A percentile compares a stretch with the other conserved stretches of the same genome.
Conservation (phyloP, 2,888 invertebrate species). For the Andrena praecox region DNA sequence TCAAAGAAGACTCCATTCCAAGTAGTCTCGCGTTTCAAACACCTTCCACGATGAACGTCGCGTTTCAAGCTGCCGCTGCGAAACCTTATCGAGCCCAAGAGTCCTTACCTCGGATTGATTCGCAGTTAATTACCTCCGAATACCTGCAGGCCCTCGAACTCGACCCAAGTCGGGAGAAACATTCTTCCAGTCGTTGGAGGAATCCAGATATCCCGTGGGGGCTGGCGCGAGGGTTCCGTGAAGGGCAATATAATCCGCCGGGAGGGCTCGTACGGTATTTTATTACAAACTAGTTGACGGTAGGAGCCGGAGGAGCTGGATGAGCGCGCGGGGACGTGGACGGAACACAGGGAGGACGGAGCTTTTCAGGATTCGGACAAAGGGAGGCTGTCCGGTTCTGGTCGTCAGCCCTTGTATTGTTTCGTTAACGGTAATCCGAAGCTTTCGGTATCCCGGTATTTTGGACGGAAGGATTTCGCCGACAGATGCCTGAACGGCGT, state of each 20-base stretch:
- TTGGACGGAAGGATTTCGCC: constrained; percentile 55
- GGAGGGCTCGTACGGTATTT: constrained; percentile 66
- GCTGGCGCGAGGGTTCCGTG: constrained; percentile 24
- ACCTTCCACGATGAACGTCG: neutral
- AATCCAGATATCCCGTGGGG: constrained; percentile 53
- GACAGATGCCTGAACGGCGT: constrained; percentile 32
- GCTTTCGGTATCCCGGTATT: constrained; percentile 58
- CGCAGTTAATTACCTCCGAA: constrained; percentile 19
- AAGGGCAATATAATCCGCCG: constrained; percentile 64
- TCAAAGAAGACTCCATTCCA: neutral
- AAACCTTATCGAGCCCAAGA: neutral
- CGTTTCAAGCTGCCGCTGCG: neutral
- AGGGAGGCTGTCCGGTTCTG: constrained; percentile 44
- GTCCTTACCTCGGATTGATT: neutral
- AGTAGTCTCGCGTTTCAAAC: neutral
- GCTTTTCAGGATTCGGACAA: constrained; percentile 51
- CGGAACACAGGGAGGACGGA: constrained; percentile 31
- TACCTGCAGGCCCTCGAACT: constrained; percentile 22
- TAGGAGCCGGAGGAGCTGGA: constrained; percentile 22
- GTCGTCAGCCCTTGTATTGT: constrained; percentile 58
- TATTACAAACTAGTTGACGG: constrained; percentile 62
- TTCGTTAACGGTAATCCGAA: constrained; percentile 72
- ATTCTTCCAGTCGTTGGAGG: constrained; percentile 43
- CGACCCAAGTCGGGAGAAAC: constrained; percentile 19
- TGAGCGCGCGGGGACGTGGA: constrained; percentile 19